phyloP scores from a whole-genome alignment of 2,888 invertebrate genomes.

The Arge pagana region DNA sequence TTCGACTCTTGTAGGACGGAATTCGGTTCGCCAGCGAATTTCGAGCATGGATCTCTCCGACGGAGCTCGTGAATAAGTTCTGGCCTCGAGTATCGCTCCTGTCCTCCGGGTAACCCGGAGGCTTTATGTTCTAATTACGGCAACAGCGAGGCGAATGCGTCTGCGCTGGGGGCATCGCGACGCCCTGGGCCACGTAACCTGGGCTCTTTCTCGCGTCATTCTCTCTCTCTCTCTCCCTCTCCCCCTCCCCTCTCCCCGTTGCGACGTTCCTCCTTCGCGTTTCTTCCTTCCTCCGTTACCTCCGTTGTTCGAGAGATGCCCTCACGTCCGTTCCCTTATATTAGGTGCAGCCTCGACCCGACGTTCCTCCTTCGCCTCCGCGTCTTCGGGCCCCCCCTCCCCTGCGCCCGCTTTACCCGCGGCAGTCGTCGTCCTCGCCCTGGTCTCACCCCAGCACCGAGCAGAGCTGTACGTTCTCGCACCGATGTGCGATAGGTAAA shows the following conservation, averaged over 20 bases:
- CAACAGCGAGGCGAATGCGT: constrained; percentile 47
- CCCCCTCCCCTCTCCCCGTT: constrained; percentile 30
- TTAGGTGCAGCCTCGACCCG: too few relatives aligned
- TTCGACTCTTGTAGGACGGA: too few relatives aligned
- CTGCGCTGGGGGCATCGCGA: constrained; percentile 28
- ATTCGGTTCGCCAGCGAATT: too few relatives aligned
- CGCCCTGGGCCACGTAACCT: constrained; percentile 29
- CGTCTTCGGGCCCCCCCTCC: constrained; percentile 25
- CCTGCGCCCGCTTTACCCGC: constrained; percentile 1
- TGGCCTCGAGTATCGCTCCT: constrained; percentile 53
- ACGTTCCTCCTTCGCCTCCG: constrained; percentile 30
- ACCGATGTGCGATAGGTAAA: too few relatives aligned
- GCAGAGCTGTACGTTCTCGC: too few relatives aligned
- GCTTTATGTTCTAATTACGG: constrained; percentile 58
- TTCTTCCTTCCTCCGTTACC: constrained; percentile 36
- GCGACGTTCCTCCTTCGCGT: constrained; percentile 45
- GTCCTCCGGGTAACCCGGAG: constrained; percentile 41
- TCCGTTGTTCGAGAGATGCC: too few relatives aligned
- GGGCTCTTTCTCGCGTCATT: too few relatives aligned
- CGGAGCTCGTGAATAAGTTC: constrained; percentile 56
- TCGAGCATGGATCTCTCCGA: too few relatives aligned
- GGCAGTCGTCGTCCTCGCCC: constrained; percentile 4
- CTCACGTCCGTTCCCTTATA: too few relatives aligned
- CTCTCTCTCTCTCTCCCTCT: constrained; percentile 29
- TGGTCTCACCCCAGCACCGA: constrained; percentile 15